Base-by-base conservation (phyloP, 2,888 invertebrate species). In the Eilema caniola region DNA sequence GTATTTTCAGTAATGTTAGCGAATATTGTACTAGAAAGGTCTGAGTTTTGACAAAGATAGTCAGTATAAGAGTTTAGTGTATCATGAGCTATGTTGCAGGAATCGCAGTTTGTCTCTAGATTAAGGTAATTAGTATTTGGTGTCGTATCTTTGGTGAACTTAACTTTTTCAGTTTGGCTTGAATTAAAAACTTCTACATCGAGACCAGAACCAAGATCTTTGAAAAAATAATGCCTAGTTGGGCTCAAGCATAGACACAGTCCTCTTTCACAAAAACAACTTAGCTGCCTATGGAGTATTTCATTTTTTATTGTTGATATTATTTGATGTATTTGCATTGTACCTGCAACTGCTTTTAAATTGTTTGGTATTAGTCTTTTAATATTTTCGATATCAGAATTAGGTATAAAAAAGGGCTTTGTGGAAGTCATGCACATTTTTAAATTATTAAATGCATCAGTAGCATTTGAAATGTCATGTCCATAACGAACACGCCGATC, bases 321-420 rank as follows among this genome's bases (percentile, higher is more conserved):
- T 25, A 73, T 47, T 64, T 77, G 77, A 57, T 75, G 73, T 12
- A 75, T 28, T 73, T 77, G 59, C 72, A 74, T 74, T n/a, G 71
- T 77, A 2, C 71, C 71, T 23, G 41, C 12, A 23, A 62, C 41
- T 57, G 70, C 62, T 2, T 31, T 11, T 47, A 70, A 67, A 31
- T 31, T 56, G n/a, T 66, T 67, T 53, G 65, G 61, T 10, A 62
- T 47, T 14, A 62, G 65, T 23, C 33, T 53, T 59, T 62, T 62
- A 23, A 62, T 41, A 62, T 62, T 62, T 37, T 62, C 62, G 12
- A 41, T 41, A 41, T 62, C 62, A 41, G 37, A 37, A 23, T 41
- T 37, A 24, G 33, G 33, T 37, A 37, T 37, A 37, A 37, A 37
- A 62, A 62, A 62, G n/a, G 37, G 37, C 24, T 70, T 64, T 37